These are phyloP conservation scores for Megalops atlanticus DNA, from an alignment of 2,113 vertebrate genomes.

Conservation along the genomic window DNA sequence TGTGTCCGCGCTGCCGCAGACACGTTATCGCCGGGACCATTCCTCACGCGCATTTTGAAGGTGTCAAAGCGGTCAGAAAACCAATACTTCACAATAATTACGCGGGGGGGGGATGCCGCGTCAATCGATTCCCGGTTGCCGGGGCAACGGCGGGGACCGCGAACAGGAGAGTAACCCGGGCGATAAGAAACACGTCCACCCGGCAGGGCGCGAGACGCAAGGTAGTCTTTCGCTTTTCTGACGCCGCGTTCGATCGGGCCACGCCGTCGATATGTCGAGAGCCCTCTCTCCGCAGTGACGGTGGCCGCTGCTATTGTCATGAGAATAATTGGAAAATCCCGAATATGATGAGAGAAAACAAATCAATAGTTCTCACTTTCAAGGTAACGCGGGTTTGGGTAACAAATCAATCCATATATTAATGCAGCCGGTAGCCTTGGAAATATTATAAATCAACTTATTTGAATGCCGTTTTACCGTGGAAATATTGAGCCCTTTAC, in stretches of 20 bases:
- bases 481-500: no score
- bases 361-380: not conserved
- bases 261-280: not conserved
- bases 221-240: not conserved
- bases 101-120: conserved; percentile 32
- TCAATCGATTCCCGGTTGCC: conserved; percentile 63
- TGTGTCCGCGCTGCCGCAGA: conserved; percentile 39
- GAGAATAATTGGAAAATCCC: not conserved
- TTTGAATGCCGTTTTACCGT: no score
- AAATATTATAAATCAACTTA: not conserved
- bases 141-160: conserved; percentile 46
- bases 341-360: not conserved
- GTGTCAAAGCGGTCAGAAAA: conserved; percentile 45
- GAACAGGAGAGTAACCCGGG: conserved; percentile 46
- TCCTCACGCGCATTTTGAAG: conserved; percentile 52
- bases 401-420: not conserved
- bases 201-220: not conserved
- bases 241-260: not conserved
- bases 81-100: conserved; percentile 58
- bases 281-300: not conserved
- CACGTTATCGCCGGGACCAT: conserved; percentile 44
- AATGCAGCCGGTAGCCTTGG: not conserved
- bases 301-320: not conserved
- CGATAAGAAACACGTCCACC: conserved; percentile 33
- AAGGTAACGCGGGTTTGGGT: not conserved